These are phyloP conservation scores for Ochotona curzoniae DNA, from an alignment of 2,113 vertebrate species.

Conservation along the genomic window DNA sequence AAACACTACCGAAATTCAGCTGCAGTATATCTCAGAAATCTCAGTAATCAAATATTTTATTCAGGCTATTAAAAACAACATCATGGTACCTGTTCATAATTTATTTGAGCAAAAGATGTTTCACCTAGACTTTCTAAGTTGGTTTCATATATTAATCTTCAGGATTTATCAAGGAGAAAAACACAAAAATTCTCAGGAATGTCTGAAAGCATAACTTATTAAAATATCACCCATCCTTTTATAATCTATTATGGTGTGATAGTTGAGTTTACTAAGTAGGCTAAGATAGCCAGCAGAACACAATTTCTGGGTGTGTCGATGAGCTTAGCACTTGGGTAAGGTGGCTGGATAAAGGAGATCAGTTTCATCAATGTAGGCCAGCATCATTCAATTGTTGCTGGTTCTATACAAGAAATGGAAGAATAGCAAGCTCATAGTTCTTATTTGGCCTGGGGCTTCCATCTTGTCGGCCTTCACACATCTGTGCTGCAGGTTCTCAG, in stretches of 20 bases:
- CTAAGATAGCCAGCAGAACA: background rate
- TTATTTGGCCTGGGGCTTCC: background rate
- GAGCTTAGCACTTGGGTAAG: background rate
- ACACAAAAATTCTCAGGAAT: slow-evolving; percentile 22
- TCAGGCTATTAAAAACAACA: slow-evolving; percentile 43
- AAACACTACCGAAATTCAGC: slow-evolving; percentile 16
- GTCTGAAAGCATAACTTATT: slow-evolving; percentile 54
- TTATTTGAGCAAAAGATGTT: background rate
- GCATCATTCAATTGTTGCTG: background rate
- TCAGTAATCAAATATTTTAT: background rate
- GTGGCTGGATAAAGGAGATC: background rate
- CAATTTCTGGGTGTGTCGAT: background rate
- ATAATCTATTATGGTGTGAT: background rate
- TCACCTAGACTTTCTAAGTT: slow-evolving; percentile 35
- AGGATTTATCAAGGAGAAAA: background rate
- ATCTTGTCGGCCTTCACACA: background rate
- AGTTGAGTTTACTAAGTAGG: background rate
- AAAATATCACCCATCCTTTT: slow-evolving; percentile 15
- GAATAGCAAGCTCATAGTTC: background rate
- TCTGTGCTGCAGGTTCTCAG: background rate
- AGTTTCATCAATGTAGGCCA: background rate
- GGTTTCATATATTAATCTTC: slow-evolving; percentile 7
- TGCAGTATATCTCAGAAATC: slow-evolving; percentile 5
- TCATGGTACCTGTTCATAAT: slow-evolving; percentile 38
- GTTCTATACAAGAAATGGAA: background rate